These are phyloP conservation scores for Rhinoptilus africanus DNA, from an alignment of 2,113 vertebrate species.

Conservation along the genomic window DNA sequence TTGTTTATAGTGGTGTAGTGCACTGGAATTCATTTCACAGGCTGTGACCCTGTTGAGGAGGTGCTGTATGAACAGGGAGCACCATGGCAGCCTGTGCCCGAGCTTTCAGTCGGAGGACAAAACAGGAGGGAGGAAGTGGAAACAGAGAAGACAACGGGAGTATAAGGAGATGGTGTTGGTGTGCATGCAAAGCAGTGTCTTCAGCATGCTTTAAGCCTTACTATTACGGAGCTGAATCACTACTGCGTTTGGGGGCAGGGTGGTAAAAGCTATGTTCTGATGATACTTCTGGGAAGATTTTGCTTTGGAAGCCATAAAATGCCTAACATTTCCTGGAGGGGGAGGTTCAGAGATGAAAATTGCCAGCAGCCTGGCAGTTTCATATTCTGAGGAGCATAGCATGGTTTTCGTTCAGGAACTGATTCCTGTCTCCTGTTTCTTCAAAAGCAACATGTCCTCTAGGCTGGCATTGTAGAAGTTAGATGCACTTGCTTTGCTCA, in stretches of 20 bases:
- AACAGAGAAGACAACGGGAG: neutral
- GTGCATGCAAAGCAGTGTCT: neutral
- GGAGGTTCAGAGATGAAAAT: neutral
- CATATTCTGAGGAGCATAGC: neutral
- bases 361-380: neutral
- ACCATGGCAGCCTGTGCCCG: fast-evolving
- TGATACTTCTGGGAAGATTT: neutral
- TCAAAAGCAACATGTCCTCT: neutral
- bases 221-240: neutral
- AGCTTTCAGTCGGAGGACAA: neutral
- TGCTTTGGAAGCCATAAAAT: neutral
- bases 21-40: neutral
- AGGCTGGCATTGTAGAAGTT: neutral
- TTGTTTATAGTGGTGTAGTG: neutral
- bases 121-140: neutral
- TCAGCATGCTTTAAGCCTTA: neutral
- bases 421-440: neutral
- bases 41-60: neutral
- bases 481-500: neutral
- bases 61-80: neutral
- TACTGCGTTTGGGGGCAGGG: neutral
- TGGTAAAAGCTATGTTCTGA: neutral
- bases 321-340: neutral
- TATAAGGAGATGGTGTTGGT: neutral
- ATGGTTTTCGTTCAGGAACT: neutral